These are phyloP conservation scores for Danio albolineatus DNA, from an alignment of 2,797 vertebrate genomes.

Conservation along the genomic window DNA sequence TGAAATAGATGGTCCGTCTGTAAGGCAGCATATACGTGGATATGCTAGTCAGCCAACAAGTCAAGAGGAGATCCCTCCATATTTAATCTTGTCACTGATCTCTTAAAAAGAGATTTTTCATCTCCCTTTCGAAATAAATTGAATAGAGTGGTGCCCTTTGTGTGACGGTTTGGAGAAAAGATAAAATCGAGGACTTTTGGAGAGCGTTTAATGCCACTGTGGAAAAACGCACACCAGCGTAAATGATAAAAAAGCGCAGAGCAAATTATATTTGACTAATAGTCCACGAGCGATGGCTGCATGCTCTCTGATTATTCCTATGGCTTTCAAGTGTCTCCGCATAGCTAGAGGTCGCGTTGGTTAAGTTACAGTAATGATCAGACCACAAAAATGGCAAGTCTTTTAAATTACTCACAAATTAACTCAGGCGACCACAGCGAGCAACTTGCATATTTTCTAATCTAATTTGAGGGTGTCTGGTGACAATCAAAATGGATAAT, in stretches of 20 bases:
- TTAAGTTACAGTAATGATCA: slow-evolving; percentile 53
- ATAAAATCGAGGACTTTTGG: slow-evolving; percentile 36
- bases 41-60: slow-evolving; percentile 45
- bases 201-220: slow-evolving; percentile 37
- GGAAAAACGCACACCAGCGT: slow-evolving; percentile 22
- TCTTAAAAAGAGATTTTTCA: slow-evolving; percentile 37
- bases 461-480: slow-evolving; percentile 61
- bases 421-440: slow-evolving; percentile 51
- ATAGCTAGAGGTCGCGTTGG: slow-evolving; percentile 41
- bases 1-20: slow-evolving; percentile 64
- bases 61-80: slow-evolving; percentile 39
- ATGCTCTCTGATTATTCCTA: slow-evolving; percentile 43
- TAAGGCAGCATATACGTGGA: slow-evolving; percentile 48
- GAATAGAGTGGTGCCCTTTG: slow-evolving; percentile 26
- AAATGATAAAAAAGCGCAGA: slow-evolving; percentile 32
- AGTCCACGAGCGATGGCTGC: slow-evolving; percentile 33
- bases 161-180: slow-evolving; percentile 24
- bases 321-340: slow-evolving; percentile 30
- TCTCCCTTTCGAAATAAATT: slow-evolving; percentile 46
- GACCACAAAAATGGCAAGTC: slow-evolving; percentile 46
- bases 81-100: slow-evolving; percentile 41
- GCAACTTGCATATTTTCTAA: slow-evolving; percentile 56
- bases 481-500: slow-evolving; percentile 63
- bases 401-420: slow-evolving; percentile 57
- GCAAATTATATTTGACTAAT: slow-evolving; percentile 54